A percentile compares a stretch with the other conserved stretches of the same genome.
Evolutionary conservation across 2,888 invertebrate species (phyloP).

Genomic region (Oligia latruncula): DNA sequence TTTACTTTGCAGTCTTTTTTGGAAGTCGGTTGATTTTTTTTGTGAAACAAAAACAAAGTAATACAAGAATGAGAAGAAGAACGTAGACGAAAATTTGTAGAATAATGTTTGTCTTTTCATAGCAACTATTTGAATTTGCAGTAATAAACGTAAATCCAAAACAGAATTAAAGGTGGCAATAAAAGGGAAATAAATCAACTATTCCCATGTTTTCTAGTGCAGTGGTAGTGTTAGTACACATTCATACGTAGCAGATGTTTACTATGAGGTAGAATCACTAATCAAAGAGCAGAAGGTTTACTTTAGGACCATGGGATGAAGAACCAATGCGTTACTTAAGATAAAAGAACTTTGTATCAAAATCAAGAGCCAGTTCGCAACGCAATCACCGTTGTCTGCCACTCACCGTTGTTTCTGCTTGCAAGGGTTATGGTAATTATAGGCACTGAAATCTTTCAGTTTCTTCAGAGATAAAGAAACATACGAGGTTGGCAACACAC

Average conservation of each 20-base stretch:
- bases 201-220: conserved; percentile 10
- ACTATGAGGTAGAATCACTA: neutral
- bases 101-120: neutral
- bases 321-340: neutral
- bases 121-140: neutral
- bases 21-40: too few relatives aligned
- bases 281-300: conserved; percentile 24
- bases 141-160: neutral
- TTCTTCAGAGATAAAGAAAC: neutral
- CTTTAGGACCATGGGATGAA: neutral
- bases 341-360: neutral
- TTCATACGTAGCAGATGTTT: neutral
- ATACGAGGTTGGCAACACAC: neutral
- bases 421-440: neutral
- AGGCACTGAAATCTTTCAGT: neutral
- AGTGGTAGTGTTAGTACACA: neutral
- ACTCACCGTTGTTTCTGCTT: neutral
- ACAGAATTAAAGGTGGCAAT: conserved; percentile 17
- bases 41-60: neutral
- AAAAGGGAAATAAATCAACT: conserved; percentile 18
- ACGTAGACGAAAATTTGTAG: neutral
- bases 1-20: too few relatives aligned
- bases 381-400: neutral
- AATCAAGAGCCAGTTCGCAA: neutral
- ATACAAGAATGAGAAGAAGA: too few relatives aligned